Conservation (phyloP, 1,140 invertebrate genomes). For the Penaeus vannamei region DNA sequence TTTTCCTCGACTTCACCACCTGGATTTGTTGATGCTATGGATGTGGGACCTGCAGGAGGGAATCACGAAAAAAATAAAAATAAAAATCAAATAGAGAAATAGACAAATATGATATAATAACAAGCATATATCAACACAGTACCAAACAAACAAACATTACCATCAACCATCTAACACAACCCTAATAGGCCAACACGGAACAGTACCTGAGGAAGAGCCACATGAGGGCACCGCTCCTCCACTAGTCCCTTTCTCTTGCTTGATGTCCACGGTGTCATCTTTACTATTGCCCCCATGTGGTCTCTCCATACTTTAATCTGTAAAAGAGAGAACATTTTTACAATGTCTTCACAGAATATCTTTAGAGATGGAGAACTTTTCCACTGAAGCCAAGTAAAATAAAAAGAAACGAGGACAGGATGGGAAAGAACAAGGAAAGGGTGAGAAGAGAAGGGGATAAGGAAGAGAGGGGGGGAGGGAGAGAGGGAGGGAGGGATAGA, state of each 20-base stretch:
- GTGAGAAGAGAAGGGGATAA: too few relatives aligned
- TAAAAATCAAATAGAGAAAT: neutral
- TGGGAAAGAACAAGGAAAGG: neutral
- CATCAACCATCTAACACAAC: too few relatives aligned
- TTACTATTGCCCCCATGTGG: conserved; percentile 53
- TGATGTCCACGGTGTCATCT: conserved; percentile 45
- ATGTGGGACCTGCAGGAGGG: neutral
- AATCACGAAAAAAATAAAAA: neutral
- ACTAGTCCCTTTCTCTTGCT: conserved; percentile 44
- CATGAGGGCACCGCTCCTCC: conserved; percentile 48
- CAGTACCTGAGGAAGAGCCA: conserved; percentile 46
- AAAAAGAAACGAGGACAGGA: neutral
- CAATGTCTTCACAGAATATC: neutral
- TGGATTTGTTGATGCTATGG: neutral
- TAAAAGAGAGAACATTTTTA: neutral
- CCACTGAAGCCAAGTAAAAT: neutral
- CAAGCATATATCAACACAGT: neutral
- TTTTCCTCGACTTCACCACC: conserved; percentile 52
- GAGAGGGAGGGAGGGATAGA: neutral
- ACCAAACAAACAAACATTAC: too few relatives aligned
- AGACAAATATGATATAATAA: too few relatives aligned
- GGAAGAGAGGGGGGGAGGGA: too few relatives aligned
- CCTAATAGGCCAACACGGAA: neutral
- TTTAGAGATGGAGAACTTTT: neutral
- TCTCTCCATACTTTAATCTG: conserved; percentile 62